Percentiles rank a stretch among this genome's conserved stretches.
phyloP scores from a whole-genome alignment of 2,113 vertebrate species.

The Phalacrocorax carbo region DNA sequence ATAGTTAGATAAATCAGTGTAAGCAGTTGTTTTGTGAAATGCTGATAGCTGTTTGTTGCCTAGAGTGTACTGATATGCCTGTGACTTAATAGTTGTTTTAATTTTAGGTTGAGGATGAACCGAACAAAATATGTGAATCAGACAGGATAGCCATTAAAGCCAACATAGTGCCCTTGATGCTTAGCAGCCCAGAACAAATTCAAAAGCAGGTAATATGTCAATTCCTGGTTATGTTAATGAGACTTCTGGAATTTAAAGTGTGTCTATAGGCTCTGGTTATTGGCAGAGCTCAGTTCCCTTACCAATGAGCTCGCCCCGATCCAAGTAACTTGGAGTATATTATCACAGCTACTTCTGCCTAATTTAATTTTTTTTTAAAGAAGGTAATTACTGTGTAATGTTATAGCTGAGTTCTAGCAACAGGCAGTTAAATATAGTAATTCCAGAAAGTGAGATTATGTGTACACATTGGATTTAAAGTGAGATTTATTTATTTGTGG shows the following conservation, averaged over 20 bases:
- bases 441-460: not conserved
- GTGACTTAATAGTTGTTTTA: not conserved
- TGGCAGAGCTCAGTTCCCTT: not conserved
- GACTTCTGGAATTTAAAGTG: not conserved
- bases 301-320: not conserved
- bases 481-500: not conserved
- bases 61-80: not conserved
- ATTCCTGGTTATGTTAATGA: not conserved
- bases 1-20: not conserved
- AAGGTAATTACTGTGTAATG: not conserved
- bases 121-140: constrained; percentile 92
- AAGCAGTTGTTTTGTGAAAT: not conserved
- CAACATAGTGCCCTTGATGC: constrained; percentile 98
- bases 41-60: not conserved
- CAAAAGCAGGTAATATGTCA: constrained; percentile 89
- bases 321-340: not conserved
- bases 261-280: not conserved
- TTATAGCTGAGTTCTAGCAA: not conserved
- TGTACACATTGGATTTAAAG: not conserved
- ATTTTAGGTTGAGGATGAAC: constrained; percentile 94
- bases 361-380: not conserved
- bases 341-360: not conserved
- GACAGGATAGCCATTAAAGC: constrained; percentile 94
- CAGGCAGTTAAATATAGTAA: not conserved
- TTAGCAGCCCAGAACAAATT: constrained; percentile 97